Evolutionary conservation across 2,113 vertebrate species (phyloP).

Genomic region (Osmerus eperlanus): DNA sequence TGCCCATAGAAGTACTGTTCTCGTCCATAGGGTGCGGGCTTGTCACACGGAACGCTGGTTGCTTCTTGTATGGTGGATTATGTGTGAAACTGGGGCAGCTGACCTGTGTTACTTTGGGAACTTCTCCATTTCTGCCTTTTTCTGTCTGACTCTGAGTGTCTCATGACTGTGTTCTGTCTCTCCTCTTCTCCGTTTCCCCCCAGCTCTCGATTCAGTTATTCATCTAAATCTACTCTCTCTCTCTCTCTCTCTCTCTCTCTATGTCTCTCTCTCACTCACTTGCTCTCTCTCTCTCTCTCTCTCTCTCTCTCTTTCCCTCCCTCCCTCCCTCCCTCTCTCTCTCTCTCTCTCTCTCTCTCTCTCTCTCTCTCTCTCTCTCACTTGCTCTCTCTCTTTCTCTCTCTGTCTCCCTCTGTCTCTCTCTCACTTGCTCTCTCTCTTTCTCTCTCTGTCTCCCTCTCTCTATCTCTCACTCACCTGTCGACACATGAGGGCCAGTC

Average conservation of each 20-base stretch:
- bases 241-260: background rate
- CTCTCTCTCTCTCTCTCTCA: constrained; percentile 14
- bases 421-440: background rate
- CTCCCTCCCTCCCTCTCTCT: background rate
- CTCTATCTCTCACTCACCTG: constrained; percentile 64
- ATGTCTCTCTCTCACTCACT: background rate
- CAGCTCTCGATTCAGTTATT: too few species aligned
- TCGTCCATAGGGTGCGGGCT: background rate
- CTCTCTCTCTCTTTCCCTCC: constrained; percentile 26
- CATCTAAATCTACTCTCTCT: background rate
- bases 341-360: background rate
- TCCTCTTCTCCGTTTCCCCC: background rate
- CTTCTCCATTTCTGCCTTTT: too few species aligned
- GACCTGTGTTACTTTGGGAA: too few species aligned
- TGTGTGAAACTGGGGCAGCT: too few species aligned
- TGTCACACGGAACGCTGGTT: too few species aligned
- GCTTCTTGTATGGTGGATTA: too few species aligned
- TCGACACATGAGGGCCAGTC: constrained; percentile 85
- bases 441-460: background rate
- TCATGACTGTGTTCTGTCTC: background rate
- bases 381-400: background rate
- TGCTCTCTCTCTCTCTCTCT: background rate
- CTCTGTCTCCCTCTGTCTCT: background rate
- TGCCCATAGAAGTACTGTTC: background rate
- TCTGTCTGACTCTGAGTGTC: background rate